A percentile compares a stretch with the other conserved stretches of the same genome.
These are phyloP conservation scores for Emys orbicularis DNA, from an alignment of 2,797 vertebrate genomes.

Conservation along the genomic window DNA sequence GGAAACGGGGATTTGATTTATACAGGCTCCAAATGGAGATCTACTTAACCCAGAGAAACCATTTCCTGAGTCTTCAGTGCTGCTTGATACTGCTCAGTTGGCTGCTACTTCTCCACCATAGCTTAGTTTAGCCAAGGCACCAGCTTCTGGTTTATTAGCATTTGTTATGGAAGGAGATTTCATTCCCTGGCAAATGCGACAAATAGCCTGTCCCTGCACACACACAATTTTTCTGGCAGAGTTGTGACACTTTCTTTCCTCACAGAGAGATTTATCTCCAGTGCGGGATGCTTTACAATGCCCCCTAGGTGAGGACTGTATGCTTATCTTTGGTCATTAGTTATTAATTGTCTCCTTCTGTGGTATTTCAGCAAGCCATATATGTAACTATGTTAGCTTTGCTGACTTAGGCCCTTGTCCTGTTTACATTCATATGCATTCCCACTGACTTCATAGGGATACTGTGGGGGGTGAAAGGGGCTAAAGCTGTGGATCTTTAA, in stretches of 20 bases:
- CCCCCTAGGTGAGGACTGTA: neutral
- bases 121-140: neutral
- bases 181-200: neutral
- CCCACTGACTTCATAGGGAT: neutral
- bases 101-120: neutral
- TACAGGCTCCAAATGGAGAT: neutral
- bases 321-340: constrained; percentile 10
- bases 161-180: neutral
- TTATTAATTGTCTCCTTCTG: neutral
- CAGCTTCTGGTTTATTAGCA: neutral
- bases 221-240: neutral
- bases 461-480: neutral
- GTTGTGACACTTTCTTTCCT: neutral
- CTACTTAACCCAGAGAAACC: neutral
- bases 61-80: neutral
- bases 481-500: neutral
- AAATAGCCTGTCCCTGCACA: neutral
- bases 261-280: neutral
- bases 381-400: neutral
- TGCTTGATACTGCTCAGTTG: neutral
- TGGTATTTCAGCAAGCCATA: neutral
- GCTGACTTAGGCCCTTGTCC: neutral
- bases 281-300: neutral
- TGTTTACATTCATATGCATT: neutral
- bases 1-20: neutral